Evolutionary conservation across 64 coral and sea anemone genomes (phyloP).

Genomic region (Dendrophyllia cribrosa): DNA sequence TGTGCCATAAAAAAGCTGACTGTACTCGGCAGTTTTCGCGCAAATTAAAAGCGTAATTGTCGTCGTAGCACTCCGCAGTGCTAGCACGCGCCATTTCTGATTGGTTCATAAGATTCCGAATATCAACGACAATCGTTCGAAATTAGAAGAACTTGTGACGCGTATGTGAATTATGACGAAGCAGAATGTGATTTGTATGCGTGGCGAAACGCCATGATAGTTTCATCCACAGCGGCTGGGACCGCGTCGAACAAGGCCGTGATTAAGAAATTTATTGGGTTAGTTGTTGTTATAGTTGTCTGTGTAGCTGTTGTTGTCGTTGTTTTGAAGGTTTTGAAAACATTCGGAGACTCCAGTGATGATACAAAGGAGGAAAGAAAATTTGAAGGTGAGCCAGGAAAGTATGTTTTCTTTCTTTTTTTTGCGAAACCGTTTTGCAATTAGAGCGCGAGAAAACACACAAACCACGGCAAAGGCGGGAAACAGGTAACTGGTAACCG

Average conservation of each 20-base stretch:
- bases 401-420: background rate
- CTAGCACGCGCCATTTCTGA: no score
- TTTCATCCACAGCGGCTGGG: background rate
- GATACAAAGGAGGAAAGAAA: slow-evolving; percentile 33
- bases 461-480: background rate
- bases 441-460: background rate
- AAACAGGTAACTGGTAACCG: background rate
- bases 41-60: no score
- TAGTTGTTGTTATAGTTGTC: slow-evolving; percentile 59
- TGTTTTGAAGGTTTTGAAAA: slow-evolving; percentile 44
- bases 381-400: background rate
- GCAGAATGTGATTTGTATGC: background rate
- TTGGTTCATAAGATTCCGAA: no score
- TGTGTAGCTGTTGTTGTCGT: slow-evolving; percentile 71
- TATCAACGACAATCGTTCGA: background rate
- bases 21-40: no score
- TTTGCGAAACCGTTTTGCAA: no score
- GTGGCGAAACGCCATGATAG: background rate
- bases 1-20: no score
- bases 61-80: no score
- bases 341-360: slow-evolving; percentile 45
- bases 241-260: background rate
- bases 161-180: background rate
- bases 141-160: background rate
- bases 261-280: slow-evolving; percentile 35